Base-by-base conservation (phyloP, 1,140 invertebrate species). In the Penaeus vannamei region DNA sequence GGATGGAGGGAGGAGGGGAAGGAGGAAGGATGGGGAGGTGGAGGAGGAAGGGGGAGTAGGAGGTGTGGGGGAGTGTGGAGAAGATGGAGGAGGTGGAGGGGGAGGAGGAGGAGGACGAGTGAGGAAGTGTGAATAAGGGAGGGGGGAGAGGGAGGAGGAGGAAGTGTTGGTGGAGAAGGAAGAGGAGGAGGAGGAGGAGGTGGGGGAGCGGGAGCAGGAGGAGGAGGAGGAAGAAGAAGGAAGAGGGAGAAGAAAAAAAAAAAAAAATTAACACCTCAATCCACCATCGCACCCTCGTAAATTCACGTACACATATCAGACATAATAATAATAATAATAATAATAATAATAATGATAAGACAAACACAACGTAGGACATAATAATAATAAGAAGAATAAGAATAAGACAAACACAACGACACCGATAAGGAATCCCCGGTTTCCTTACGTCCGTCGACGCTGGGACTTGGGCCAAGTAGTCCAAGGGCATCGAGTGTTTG, bases 401-500 rank as follows among this genome's bases (percentile, higher is more conserved):
- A 42, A 42, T 42, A 42, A 42, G 36, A 7, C 8, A 7, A n/a
- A n/a, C n/a, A 53, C 12, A 53, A 53, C 12, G 53, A 53, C 8
- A 53, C 4, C 53, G 53, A 53, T 53, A 2, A 53, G 1, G 53
- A 17, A 5, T 53, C 14, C 1, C 12, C 53, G 53, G 14, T 53
- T 53, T 12, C 12, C 53, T 53, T 17, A 53, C 53, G 53, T 53
- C 53, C 53, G 10, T 17, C 1, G 10, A 2, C 53, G 53, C 14
- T 17, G 53, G 53, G 12, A 53, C 10, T 53, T 23, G 22, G 14
- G 83, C 46, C 19, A 86, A 66, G 72, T 79, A 89, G 72, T 89
- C 87, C 23, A 89, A 83, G 17, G 87, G 32, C 46, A 89, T 61
- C 3, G 87, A 89, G 92, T 92, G 84, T 85, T 92, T 85, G n/a